Evolutionary conservation across 2,797 vertebrate species (phyloP).

Genomic region (Gymnopithys bicolor): DNA sequence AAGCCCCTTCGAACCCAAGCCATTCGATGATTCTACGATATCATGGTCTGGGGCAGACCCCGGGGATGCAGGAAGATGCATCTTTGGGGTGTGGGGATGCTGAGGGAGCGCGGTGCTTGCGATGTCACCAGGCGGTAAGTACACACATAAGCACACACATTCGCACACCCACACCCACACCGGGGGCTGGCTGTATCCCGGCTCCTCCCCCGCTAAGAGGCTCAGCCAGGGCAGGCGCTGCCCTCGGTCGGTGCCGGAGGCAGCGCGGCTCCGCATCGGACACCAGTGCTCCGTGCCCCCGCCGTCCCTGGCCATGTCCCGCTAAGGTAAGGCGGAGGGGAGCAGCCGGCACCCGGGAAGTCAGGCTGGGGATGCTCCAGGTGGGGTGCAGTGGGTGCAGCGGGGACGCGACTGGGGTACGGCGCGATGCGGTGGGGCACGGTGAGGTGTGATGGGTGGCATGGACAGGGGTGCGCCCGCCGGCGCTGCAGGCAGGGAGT

Average conservation of each 20-base stretch:
- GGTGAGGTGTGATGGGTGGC: neutral
- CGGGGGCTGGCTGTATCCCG: slow-evolving; percentile 3
- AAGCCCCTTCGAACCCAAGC: neutral
- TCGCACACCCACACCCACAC: neutral
- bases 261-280: neutral
- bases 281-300: neutral
- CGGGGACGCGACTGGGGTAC: neutral
- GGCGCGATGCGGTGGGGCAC: neutral
- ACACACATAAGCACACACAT: neutral
- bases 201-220: slow-evolving; percentile 60
- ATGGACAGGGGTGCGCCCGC: neutral
- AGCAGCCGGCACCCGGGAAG: neutral
- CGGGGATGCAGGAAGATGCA: neutral
- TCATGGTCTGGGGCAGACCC: rapidly evolving
- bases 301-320: slow-evolving; percentile 1
- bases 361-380: neutral
- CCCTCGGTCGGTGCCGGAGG: neutral
- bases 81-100: neutral
- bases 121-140: rapidly evolving
- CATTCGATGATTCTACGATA: neutral
- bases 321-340: slow-evolving; percentile 8
- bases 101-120: rapidly evolving
- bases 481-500: neutral
- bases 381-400: neutral
- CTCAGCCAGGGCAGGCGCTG: slow-evolving; percentile 44